Evolutionary conservation across 2,888 invertebrate genomes (phyloP).

Genomic region (Hanleya hanleyi): DNA sequence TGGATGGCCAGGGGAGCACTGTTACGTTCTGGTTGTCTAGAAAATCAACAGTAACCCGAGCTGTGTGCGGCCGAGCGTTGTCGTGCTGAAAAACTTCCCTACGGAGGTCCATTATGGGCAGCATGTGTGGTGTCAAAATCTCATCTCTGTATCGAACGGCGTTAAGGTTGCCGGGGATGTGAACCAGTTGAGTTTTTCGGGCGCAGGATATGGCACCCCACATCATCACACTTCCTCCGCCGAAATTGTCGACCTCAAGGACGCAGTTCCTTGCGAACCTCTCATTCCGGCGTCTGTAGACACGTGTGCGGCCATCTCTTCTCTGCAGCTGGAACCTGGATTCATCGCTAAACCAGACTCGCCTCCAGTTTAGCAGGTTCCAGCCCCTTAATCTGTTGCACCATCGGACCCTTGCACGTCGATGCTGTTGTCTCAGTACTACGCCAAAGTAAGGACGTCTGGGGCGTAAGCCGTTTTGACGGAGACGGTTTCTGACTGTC

Average conservation of each 20-base stretch:
- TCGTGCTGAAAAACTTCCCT: conserved; percentile 30
- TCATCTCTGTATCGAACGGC: conserved; percentile 21
- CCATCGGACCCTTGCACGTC: neutral
- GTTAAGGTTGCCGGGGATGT: conserved; percentile 17
- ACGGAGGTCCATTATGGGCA: conserved; percentile 20
- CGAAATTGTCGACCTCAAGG: conserved; percentile 17
- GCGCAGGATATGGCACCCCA: conserved; percentile 18
- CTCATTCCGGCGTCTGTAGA: conserved; percentile 15
- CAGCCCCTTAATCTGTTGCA: neutral
- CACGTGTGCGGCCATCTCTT: conserved; percentile 17
- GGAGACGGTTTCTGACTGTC: conserved; percentile 9
- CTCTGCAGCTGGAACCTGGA: neutral
- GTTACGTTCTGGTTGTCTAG: conserved; percentile 19
- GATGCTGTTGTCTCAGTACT: neutral
- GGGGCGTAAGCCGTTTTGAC: neutral
- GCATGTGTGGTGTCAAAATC: conserved; percentile 13
- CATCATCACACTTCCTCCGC: conserved; percentile 34
- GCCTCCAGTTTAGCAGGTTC: neutral
- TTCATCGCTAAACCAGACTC: neutral
- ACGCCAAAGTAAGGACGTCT: neutral
- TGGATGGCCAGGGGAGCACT: conserved; percentile 24
- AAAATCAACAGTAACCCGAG: conserved; percentile 16
- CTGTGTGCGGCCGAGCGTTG: conserved; percentile 31
- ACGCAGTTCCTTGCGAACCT: conserved; percentile 17
- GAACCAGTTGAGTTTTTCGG: neutral